phyloP scores from a whole-genome alignment of 2,797 vertebrate genomes.

The Oceanodroma leucorhoa region DNA sequence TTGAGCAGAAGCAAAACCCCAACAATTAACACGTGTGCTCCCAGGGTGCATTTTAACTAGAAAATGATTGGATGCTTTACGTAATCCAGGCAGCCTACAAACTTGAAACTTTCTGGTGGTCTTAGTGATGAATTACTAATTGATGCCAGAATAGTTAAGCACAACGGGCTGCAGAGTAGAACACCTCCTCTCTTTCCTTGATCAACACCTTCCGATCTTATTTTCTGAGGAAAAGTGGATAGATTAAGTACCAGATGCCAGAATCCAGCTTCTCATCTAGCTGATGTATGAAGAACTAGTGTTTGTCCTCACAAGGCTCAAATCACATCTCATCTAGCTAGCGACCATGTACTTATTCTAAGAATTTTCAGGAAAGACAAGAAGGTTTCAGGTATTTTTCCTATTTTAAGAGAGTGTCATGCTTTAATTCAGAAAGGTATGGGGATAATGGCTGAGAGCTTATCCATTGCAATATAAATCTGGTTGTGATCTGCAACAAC shows the following conservation, averaged over 20 bases:
- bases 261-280: neutral
- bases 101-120: neutral
- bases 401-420: neutral
- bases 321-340: neutral
- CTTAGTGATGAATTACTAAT: neutral
- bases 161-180: neutral
- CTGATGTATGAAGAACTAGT: neutral
- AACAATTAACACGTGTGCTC: slow-evolving; percentile 4
- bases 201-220: neutral
- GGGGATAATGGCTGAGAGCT: neutral
- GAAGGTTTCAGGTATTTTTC: neutral
- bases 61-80: neutral
- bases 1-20: slow-evolving; percentile 27
- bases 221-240: neutral
- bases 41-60: slow-evolving; percentile 26
- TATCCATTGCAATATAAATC: neutral
- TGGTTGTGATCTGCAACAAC: neutral
- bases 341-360: neutral
- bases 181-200: neutral
- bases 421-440: neutral
- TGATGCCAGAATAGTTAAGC: neutral
- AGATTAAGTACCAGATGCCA: neutral
- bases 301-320: neutral
- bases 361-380: neutral
- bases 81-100: neutral